phyloP scores from a whole-genome alignment of 2,113 vertebrate species.

The Pelusios castaneus region DNA sequence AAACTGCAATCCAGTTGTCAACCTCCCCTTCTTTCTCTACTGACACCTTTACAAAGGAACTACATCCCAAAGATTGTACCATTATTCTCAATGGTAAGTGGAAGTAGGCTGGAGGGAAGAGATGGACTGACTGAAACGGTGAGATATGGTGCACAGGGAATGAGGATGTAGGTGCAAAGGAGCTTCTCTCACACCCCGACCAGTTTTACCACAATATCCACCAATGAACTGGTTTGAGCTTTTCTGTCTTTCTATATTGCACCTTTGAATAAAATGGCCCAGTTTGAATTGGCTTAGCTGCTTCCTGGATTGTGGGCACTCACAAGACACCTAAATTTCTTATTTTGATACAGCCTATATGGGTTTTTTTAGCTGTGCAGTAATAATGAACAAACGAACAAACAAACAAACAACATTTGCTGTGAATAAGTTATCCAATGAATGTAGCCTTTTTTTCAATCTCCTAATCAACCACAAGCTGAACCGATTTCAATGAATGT shows the following conservation, averaged over 20 bases:
- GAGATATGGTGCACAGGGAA: not conserved
- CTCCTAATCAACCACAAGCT: too few species aligned
- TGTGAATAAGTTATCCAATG: not conserved
- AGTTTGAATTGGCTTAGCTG: not conserved
- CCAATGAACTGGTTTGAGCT: not conserved
- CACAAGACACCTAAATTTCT: not conserved
- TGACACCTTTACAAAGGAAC: not conserved
- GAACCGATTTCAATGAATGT: too few species aligned
- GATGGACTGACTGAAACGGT: not conserved
- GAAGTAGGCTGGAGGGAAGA: not conserved
- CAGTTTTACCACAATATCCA: conserved; percentile 4
- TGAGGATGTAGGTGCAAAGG: not conserved
- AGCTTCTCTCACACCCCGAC: not conserved
- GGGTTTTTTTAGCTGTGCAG: not conserved
- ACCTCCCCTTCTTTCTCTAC: conserved; percentile 11
- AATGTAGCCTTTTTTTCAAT: not conserved
- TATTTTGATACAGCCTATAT: not conserved
- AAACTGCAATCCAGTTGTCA: conserved; percentile 40
- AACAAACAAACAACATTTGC: not conserved
- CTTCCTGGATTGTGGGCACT: not conserved
- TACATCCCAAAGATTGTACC: not conserved
- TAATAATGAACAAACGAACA: not conserved
- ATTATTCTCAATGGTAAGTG: not conserved
- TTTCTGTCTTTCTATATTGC: not conserved
- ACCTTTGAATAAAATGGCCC: not conserved